Evolutionary conservation across 2,113 vertebrate species (phyloP).

Genomic region (Sinocyclocheilus anshuiensis): DNA sequence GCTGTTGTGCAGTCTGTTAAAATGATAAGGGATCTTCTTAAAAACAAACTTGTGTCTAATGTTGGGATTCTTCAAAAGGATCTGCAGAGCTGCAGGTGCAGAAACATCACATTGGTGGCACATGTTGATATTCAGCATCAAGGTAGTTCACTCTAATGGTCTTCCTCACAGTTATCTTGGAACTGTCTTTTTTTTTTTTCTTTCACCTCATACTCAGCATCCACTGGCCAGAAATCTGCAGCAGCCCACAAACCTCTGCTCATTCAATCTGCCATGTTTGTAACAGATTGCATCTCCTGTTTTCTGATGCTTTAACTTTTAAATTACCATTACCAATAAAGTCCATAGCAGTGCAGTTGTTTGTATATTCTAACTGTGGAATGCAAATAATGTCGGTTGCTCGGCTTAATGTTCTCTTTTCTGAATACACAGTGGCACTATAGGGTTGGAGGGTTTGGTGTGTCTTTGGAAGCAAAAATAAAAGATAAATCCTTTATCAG

Average conservation of each 20-base stretch:
- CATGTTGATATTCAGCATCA: background rate
- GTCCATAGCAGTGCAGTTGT: background rate
- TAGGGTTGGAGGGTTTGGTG: background rate
- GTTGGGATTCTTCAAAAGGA: background rate
- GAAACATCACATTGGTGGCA: background rate
- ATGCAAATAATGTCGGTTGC: background rate
- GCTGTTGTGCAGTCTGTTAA: background rate
- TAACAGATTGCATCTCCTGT: background rate
- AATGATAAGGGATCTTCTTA: background rate
- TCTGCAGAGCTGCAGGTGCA: background rate
- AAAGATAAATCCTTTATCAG: background rate
- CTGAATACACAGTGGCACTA: background rate
- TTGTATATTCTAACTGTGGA: background rate
- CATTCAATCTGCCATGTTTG: background rate
- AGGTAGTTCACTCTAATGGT: conserved; percentile 4
- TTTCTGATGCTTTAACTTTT: background rate
- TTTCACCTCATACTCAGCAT: background rate
- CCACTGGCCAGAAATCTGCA: background rate
- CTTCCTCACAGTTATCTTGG: background rate
- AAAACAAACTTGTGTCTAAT: background rate
- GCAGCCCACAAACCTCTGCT: background rate
- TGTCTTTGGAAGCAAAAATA: background rate
- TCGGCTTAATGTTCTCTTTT: background rate
- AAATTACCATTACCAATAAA: background rate
- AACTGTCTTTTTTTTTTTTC: background rate